phyloP scores from a whole-genome alignment of 2,113 vertebrate genomes.

The Hippocampus zosterae region DNA sequence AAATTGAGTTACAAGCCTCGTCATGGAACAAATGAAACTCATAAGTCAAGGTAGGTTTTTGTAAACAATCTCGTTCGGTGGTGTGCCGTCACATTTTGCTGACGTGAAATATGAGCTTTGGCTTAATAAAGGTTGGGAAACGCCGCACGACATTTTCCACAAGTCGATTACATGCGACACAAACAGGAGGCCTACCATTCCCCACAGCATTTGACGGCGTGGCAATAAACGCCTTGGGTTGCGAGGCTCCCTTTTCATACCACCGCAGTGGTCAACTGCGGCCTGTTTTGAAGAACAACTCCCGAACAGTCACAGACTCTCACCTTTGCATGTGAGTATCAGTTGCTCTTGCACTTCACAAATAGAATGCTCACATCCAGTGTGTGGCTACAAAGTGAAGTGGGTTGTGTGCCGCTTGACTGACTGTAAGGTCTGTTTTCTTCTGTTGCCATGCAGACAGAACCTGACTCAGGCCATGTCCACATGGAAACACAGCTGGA shows the following conservation, averaged over 20 bases:
- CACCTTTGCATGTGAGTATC: neutral
- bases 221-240: neutral
- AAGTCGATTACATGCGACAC: neutral
- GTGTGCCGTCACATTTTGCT: too few species aligned
- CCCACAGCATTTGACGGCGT: neutral
- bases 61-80: too few species aligned
- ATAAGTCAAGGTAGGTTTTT: too few species aligned
- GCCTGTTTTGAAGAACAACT: neutral
- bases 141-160: neutral
- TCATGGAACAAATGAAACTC: too few species aligned
- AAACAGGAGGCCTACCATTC: neutral
- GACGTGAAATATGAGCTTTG: too few species aligned
- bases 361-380: neutral
- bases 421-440: neutral
- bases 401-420: neutral
- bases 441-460: neutral
- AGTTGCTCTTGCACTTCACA: neutral
- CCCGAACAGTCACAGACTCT: neutral
- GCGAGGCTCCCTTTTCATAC: neutral
- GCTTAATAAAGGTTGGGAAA: too few species aligned
- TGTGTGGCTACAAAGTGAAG: neutral
- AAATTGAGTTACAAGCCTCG: too few species aligned
- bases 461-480: too few species aligned
- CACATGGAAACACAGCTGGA: too few species aligned
- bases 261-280: neutral